Percentiles rank a stretch among this genome's conserved stretches.
These are phyloP conservation scores for Scophthalmus maximus DNA, from an alignment of 2,113 vertebrate genomes.

Conservation along the genomic window DNA sequence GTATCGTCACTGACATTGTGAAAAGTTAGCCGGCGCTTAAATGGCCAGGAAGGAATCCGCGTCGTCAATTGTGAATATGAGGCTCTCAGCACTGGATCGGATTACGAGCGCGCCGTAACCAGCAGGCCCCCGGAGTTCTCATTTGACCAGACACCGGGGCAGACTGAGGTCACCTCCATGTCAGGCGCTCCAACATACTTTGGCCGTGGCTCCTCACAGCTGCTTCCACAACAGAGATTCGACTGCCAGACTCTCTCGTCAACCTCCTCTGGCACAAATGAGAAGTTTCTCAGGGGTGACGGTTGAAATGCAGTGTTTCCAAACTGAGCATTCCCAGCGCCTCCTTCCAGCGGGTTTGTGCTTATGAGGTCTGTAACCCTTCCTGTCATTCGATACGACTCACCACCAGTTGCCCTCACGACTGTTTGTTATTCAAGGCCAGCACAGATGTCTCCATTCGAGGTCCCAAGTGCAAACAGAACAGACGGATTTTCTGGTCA, in stretches of 20 bases:
- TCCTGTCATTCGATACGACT: slow-evolving; percentile 25
- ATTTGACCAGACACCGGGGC: slow-evolving; percentile 12
- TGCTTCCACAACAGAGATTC: slow-evolving; percentile 45
- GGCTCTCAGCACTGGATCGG: slow-evolving; percentile 1
- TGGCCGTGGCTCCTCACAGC: slow-evolving; percentile 37
- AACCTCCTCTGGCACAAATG: slow-evolving; percentile 10
- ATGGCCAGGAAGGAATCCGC: slow-evolving; percentile 33
- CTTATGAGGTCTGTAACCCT: background rate
- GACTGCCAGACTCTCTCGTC: slow-evolving; percentile 19
- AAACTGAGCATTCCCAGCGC: slow-evolving; percentile 8
- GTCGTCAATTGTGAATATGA: slow-evolving; percentile 9
- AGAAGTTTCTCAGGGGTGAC: slow-evolving; percentile 14
- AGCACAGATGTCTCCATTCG: slow-evolving; percentile 10
- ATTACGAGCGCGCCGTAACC: background rate
- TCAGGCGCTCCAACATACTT: slow-evolving; percentile 36
- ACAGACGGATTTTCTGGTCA: background rate
- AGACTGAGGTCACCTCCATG: background rate
- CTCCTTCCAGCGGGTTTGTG: slow-evolving; percentile 20
- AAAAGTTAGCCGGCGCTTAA: slow-evolving; percentile 33
- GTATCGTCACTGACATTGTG: slow-evolving; percentile 22
- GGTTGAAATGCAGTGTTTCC: slow-evolving; percentile 33
- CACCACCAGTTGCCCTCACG: slow-evolving; percentile 32
- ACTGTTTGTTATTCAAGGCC: slow-evolving; percentile 12
- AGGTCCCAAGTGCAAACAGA: background rate
- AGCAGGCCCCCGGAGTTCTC: slow-evolving; percentile 7